phyloP scores from a whole-genome alignment of 2,888 invertebrate species.

The Scelioninae gen. 1 region DNA sequence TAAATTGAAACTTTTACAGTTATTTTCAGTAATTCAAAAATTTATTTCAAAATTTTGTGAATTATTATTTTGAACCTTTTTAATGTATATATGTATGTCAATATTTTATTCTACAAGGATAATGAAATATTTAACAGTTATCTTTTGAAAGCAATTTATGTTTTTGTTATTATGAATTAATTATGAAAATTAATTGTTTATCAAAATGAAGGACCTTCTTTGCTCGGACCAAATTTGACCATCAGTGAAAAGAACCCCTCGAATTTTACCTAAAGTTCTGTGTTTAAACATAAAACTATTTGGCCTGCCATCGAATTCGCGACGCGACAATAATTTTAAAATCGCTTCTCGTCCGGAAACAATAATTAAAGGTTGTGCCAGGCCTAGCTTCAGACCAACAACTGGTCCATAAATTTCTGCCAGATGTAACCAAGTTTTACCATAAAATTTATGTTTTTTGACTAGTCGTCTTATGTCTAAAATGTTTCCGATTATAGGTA shows the following conservation, averaged over 20 bases:
- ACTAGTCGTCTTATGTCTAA: slow-evolving; percentile 83
- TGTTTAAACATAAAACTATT: slow-evolving; percentile 88
- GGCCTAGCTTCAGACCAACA: slow-evolving; percentile 87
- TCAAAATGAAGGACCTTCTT: slow-evolving; percentile 82
- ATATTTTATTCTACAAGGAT: background rate
- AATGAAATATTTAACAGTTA: background rate
- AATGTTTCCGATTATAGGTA: slow-evolving; percentile 86
- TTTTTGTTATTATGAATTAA: background rate
- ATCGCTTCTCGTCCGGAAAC: slow-evolving; percentile 88
- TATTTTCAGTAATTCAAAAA: too few species aligned
- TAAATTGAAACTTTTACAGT: too few species aligned
- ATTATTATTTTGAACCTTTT: background rate
- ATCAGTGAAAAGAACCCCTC: slow-evolving; percentile 89
- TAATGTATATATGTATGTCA: too few species aligned
- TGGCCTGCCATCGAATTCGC: slow-evolving; percentile 89
- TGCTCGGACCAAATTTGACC: slow-evolving; percentile 89
- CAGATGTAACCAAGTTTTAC: slow-evolving; percentile 87
- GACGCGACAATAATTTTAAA: slow-evolving; percentile 86
- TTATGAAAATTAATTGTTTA: background rate
- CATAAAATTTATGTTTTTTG: slow-evolving; percentile 85
- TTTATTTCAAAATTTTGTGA: too few species aligned
- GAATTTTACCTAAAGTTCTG: slow-evolving; percentile 87
- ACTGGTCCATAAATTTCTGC: slow-evolving; percentile 87
- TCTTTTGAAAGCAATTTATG: background rate
- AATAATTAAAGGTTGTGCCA: slow-evolving; percentile 86